Conservation (phyloP, 2,113 vertebrate genomes). For the Eurystomus gularis region DNA sequence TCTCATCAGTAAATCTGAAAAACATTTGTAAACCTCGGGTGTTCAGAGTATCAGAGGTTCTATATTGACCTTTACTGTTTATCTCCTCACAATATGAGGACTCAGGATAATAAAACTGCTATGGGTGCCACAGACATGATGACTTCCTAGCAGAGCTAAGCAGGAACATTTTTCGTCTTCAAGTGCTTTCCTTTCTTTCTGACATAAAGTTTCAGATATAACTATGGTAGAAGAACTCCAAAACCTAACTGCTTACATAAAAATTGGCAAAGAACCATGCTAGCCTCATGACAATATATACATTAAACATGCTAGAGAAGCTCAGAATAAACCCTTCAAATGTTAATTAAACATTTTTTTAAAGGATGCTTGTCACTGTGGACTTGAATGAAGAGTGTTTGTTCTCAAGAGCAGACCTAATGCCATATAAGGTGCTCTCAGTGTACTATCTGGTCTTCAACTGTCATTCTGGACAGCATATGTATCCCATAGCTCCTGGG, state of each 20-base stretch:
- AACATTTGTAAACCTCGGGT: background rate
- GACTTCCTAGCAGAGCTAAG: background rate
- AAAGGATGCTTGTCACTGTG: background rate
- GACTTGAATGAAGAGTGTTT: background rate
- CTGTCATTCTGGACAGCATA: background rate
- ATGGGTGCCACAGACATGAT: background rate
- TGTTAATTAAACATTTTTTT: background rate
- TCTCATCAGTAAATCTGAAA: background rate
- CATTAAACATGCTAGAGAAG: background rate
- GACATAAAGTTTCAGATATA: background rate
- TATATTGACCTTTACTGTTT: background rate
- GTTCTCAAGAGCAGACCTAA: background rate
- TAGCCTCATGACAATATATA: background rate
- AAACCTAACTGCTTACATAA: background rate
- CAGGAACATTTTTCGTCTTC: background rate
- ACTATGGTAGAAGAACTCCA: background rate
- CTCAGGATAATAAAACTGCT: background rate
- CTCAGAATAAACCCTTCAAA: background rate
- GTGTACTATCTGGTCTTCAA: background rate
- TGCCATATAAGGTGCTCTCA: background rate
- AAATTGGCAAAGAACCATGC: background rate
- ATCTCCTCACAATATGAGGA: background rate
- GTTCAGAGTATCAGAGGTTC: background rate
- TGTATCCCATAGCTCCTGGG: background rate
- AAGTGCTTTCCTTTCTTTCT: background rate